A percentile compares a stretch with the other conserved stretches of the same genome.
phyloP scores from a whole-genome alignment of 2,113 vertebrate genomes.

The Dromas ardeola region DNA sequence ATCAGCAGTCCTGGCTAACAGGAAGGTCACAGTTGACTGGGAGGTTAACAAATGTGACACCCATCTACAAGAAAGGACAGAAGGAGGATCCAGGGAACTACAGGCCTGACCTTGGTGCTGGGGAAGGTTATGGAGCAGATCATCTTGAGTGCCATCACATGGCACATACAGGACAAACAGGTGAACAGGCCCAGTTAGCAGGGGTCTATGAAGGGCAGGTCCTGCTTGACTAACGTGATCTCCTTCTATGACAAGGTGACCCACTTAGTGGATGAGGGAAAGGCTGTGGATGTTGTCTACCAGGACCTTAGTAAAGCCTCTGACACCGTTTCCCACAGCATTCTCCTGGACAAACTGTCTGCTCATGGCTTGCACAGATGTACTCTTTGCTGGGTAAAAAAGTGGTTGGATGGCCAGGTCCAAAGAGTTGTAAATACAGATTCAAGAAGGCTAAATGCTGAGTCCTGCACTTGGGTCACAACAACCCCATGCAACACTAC shows the following conservation, averaged over 20 bases:
- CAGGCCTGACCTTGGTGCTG: background rate
- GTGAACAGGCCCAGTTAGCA: background rate
- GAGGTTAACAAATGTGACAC: background rate
- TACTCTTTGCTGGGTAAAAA: background rate
- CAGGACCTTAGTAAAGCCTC: background rate
- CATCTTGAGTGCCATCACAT: background rate
- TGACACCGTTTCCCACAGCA: background rate
- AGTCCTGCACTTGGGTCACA: background rate
- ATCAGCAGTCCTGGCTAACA: too few relatives aligned
- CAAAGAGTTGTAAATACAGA: background rate
- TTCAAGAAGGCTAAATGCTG: too few relatives aligned
- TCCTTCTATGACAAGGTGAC: background rate
- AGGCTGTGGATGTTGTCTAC: background rate
- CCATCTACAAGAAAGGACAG: background rate
- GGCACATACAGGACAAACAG: background rate
- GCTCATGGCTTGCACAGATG: background rate
- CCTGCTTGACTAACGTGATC: background rate
- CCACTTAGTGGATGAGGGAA: background rate
- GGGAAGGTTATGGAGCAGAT: background rate
- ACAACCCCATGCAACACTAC: rapidly evolving
- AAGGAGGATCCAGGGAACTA: background rate
- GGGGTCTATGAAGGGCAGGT: background rate
- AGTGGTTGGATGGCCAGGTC: too few relatives aligned
- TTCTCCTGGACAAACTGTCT: background rate
- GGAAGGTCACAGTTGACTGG: background rate